Evolutionary conservation across 2,797 vertebrate genomes (phyloP).

Genomic region (Yasuhikotakia modesta): DNA sequence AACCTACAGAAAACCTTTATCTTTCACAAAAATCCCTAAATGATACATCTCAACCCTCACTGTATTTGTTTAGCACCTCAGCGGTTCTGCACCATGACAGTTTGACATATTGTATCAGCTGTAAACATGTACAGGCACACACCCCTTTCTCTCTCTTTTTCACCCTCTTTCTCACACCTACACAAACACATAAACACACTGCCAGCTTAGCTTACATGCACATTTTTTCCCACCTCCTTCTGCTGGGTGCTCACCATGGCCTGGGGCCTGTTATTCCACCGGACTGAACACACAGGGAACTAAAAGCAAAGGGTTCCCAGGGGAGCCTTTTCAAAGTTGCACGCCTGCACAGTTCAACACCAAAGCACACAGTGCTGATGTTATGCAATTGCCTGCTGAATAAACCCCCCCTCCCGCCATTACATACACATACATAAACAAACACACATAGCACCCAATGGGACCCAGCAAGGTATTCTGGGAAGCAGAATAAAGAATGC

Average conservation of each 20-base stretch:
- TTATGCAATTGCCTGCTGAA: slow-evolving; percentile 71
- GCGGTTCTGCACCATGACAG: slow-evolving; percentile 6
- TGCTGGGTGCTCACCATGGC: slow-evolving; percentile 64
- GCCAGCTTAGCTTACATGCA: slow-evolving; percentile 24
- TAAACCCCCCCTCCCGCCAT: background rate
- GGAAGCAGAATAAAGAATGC: slow-evolving; percentile 74
- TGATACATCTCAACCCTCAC: background rate
- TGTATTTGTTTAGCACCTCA: slow-evolving; percentile 23
- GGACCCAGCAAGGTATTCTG: slow-evolving; percentile 75
- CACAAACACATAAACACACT: slow-evolving; percentile 36
- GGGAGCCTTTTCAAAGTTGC: slow-evolving; percentile 80
- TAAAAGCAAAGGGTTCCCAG: slow-evolving; percentile 78
- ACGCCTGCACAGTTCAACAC: slow-evolving; percentile 82
- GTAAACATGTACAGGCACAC: slow-evolving; percentile 11
- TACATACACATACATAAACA: background rate
- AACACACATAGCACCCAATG: slow-evolving; percentile 61
- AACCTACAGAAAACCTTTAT: background rate
- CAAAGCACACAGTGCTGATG: slow-evolving; percentile 73
- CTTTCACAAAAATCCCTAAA: background rate
- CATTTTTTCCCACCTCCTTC: slow-evolving; percentile 55
- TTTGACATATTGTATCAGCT: slow-evolving; percentile 22
- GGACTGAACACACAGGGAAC: slow-evolving; percentile 81
- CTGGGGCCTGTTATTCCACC: slow-evolving; percentile 76
- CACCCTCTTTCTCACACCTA: slow-evolving; percentile 3
- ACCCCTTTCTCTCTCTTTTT: slow-evolving; percentile 1